These are phyloP conservation scores for Anthrax anthrax DNA, from an alignment of 2,888 invertebrate species.

Conservation along the genomic window DNA sequence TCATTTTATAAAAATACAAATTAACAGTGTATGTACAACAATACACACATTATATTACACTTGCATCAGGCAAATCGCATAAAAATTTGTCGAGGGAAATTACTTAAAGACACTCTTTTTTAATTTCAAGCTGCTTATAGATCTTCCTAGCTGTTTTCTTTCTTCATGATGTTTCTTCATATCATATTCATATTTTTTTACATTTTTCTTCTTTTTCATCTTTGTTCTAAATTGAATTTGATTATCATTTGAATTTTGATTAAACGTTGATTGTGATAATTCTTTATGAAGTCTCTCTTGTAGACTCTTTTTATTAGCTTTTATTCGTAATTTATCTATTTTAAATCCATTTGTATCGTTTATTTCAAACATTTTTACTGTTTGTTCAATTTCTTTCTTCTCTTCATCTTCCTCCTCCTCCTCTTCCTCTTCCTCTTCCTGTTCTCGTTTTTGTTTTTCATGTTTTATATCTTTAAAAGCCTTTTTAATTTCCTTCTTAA, in stretches of 20 bases:
- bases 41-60: no score
- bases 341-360: slow-evolving; percentile 47
- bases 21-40: no score
- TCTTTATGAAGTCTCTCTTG: slow-evolving; percentile 43
- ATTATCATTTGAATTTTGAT: slow-evolving; percentile 52
- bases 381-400: slow-evolving; percentile 16
- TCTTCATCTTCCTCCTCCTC: slow-evolving; percentile 23
- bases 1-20: no score
- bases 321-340: slow-evolving; percentile 28
- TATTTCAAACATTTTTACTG: slow-evolving; percentile 46
- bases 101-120: slow-evolving; percentile 19
- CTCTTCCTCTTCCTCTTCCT: slow-evolving; percentile 24
- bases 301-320: slow-evolving; percentile 32
- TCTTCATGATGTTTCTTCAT: slow-evolving; percentile 53
- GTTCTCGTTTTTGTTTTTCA: slow-evolving; percentile 24
- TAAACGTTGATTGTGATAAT: slow-evolving; percentile 24
- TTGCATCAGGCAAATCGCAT: no score
- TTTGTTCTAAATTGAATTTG: slow-evolving; percentile 65
- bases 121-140: slow-evolving; percentile 35
- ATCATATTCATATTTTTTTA: slow-evolving; percentile 44
- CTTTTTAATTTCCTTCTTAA: slow-evolving; percentile 68
- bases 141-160: slow-evolving; percentile 48
- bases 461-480: slow-evolving; percentile 38
- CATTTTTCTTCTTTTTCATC: slow-evolving; percentile 40
- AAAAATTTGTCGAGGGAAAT: no score